phyloP scores from a whole-genome alignment of 2,797 vertebrate genomes.

The Trichosurus vulpecula region DNA sequence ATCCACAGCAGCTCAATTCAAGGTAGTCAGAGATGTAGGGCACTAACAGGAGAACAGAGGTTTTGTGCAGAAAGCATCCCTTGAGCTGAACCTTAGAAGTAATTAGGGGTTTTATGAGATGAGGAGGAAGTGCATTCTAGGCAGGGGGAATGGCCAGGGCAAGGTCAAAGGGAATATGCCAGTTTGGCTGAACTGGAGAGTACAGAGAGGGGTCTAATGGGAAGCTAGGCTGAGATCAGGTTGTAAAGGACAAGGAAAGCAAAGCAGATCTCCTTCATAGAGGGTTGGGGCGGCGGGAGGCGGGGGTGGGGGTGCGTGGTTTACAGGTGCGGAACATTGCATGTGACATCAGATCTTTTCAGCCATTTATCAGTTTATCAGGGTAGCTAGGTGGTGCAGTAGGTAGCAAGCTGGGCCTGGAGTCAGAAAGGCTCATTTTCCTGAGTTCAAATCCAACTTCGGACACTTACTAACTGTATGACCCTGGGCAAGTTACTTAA shows the following conservation, averaged over 20 bases:
- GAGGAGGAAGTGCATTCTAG: not conserved
- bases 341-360: not conserved
- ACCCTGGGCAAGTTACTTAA: not conserved
- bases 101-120: not conserved
- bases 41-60: not conserved
- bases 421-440: not conserved
- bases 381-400: too few relatives aligned
- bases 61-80: not conserved
- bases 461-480: not conserved
- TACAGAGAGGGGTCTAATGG: not conserved
- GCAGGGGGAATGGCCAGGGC: not conserved
- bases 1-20: not conserved
- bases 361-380: not conserved
- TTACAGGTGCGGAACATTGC: not conserved
- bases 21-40: not conserved
- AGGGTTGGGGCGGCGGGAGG: too few relatives aligned
- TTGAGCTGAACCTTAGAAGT: not conserved
- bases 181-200: not conserved
- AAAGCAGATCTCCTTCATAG: not conserved
- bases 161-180: not conserved
- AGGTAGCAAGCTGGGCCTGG: not conserved
- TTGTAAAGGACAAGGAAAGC: not conserved
- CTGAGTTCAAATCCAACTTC: not conserved
- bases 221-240: not conserved
- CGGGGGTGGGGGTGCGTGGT: accelerated